These are phyloP conservation scores for Azemiops feae DNA, from an alignment of 2,113 vertebrate genomes.

Conservation along the genomic window DNA sequence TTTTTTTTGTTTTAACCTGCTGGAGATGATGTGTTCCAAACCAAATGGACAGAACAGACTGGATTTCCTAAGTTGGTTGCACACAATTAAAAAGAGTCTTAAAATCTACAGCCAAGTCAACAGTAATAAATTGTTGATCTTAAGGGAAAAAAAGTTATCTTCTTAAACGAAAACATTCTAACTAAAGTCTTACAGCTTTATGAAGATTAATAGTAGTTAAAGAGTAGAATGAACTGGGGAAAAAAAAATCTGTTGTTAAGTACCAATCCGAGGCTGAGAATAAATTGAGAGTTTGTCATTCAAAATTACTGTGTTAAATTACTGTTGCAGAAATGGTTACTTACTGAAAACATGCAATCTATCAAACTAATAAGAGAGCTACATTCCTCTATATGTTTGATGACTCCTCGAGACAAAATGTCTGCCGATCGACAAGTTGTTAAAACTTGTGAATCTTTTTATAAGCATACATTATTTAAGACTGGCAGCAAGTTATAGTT, in stretches of 20 bases:
- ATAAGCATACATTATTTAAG: constrained; percentile 65
- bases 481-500: constrained; percentile 67
- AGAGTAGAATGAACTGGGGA: constrained; percentile 60
- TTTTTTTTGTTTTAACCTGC: constrained; percentile 47
- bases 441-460: constrained; percentile 61
- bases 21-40: constrained; percentile 66
- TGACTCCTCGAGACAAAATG: constrained; percentile 63
- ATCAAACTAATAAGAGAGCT: constrained; percentile 64
- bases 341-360: constrained; percentile 66
- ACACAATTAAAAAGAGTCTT: constrained; percentile 61
- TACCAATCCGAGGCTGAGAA: constrained; percentile 62
- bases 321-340: constrained; percentile 62
- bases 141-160: constrained; percentile 55
- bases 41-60: constrained; percentile 66
- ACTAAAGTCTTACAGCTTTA: constrained; percentile 64
- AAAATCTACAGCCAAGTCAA: constrained; percentile 58
- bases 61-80: constrained; percentile 76
- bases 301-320: constrained; percentile 64
- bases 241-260: constrained; percentile 61
- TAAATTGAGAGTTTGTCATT: constrained; percentile 66
- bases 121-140: constrained; percentile 57
- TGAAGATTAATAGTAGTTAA: constrained; percentile 62
- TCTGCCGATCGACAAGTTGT: constrained; percentile 67
- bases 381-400: constrained; percentile 54
- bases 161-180: constrained; percentile 62